These are phyloP conservation scores for Premnoplex brunnescens DNA, from an alignment of 2,797 vertebrate species.

Conservation along the genomic window DNA sequence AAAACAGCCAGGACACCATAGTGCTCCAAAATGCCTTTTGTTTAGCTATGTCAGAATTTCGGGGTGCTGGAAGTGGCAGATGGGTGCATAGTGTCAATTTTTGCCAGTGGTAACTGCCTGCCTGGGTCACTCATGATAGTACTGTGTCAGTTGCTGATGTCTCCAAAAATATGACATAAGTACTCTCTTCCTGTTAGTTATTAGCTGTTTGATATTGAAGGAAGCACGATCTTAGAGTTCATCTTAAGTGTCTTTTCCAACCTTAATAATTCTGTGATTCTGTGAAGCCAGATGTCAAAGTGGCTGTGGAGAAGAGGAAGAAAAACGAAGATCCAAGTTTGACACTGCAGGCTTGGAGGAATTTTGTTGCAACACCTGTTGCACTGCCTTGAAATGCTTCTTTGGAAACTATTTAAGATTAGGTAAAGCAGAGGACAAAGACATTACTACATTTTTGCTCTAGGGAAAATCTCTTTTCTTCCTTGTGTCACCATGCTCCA, in stretches of 20 bases:
- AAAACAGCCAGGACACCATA: slow-evolving; percentile 90
- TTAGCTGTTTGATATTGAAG: not conserved
- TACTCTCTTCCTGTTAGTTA: not conserved
- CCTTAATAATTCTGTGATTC: not conserved
- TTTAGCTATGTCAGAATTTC: slow-evolving; percentile 93
- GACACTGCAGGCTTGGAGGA: not conserved
- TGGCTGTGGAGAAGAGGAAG: not conserved
- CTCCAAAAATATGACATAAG: slow-evolving; percentile 88
- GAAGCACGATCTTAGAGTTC: not conserved
- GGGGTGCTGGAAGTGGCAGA: slow-evolving; percentile 87
- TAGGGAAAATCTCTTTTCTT: not conserved
- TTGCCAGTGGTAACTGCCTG: slow-evolving; percentile 87
- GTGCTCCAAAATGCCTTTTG: slow-evolving; percentile 95
- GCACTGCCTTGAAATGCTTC: not conserved
- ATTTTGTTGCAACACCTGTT: not conserved
- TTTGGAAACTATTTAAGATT: not conserved
- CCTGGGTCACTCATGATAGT: slow-evolving; percentile 93
- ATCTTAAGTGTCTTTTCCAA: not conserved
- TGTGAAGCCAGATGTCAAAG: not conserved
- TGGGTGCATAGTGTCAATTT: slow-evolving; percentile 94
- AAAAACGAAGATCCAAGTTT: not conserved
- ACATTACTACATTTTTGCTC: not conserved
- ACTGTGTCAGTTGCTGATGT: slow-evolving; percentile 91
- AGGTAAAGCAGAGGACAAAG: not conserved
- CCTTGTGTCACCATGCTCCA: not conserved